These are phyloP conservation scores for Aphaenogaster floridana DNA, from an alignment of 1,140 invertebrate genomes.

Conservation along the genomic window DNA sequence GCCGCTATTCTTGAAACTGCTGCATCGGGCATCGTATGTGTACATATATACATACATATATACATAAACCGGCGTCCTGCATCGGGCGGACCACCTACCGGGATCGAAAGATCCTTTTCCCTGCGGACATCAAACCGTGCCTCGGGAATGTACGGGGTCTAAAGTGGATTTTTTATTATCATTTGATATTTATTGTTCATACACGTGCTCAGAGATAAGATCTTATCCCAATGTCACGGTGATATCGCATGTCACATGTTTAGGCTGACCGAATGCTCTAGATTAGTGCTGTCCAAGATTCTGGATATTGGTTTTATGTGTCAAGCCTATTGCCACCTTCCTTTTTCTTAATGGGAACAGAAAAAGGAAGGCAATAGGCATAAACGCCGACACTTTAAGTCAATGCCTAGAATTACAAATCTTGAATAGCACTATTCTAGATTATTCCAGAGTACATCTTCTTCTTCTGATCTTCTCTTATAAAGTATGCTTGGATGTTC, in stretches of 20 bases:
- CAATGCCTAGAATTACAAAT: no score
- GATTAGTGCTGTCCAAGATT: no score
- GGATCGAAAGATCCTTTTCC: conserved; percentile 36
- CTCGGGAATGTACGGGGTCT: conserved; percentile 14
- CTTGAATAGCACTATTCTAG: no score
- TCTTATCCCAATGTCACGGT: not conserved
- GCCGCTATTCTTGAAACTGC: conserved; percentile 20
- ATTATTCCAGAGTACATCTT: no score
- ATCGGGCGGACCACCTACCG: conserved; percentile 12
- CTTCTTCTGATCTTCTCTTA: not conserved
- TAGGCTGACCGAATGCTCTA: not conserved
- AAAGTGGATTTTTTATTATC: conserved; percentile 35
- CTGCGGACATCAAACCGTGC: not conserved
- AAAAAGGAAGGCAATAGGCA: no score
- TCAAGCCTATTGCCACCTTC: no score
- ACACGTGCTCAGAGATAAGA: not conserved
- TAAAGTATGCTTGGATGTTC: not conserved
- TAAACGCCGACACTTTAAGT: no score
- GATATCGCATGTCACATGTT: not conserved
- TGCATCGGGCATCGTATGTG: not conserved
- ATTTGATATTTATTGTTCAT: conserved; percentile 14
- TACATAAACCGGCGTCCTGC: conserved; percentile 17
- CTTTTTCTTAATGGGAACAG: no score
- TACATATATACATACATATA: not conserved
- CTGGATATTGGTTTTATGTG: no score